phyloP scores from a whole-genome alignment of 30 jellyfish, hydroid and myxozoan species.

The Aurelia sp. region DNA sequence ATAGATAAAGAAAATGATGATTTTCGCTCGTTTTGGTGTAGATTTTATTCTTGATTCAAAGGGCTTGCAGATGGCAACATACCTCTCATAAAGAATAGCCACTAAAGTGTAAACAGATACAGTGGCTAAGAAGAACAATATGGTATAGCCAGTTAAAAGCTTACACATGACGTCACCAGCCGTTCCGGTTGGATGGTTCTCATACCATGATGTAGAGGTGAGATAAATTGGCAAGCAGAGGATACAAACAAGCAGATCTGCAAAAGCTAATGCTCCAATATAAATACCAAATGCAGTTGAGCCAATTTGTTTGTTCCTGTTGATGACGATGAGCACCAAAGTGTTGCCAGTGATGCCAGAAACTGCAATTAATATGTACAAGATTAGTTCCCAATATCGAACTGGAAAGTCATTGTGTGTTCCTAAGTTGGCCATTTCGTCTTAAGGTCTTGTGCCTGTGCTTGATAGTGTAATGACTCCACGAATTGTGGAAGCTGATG shows the following conservation, averaged over 20 bases:
- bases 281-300: constrained; percentile 66
- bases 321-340: constrained; percentile 47
- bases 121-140: constrained; percentile 76
- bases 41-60: constrained; percentile 52
- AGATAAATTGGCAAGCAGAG: constrained; percentile 62
- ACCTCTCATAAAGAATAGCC: constrained; percentile 70
- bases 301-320: constrained; percentile 35
- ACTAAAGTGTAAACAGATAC: constrained; percentile 74
- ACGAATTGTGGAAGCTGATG: too few relatives aligned
- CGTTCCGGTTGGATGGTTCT: constrained; percentile 67
- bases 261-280: constrained; percentile 62
- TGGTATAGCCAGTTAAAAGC: constrained; percentile 62
- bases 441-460: too few relatives aligned
- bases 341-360: constrained; percentile 62
- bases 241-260: constrained; percentile 64
- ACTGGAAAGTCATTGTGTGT: constrained; percentile 70
- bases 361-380: constrained; percentile 44
- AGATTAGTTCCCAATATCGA: constrained; percentile 57
- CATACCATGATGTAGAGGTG: constrained; percentile 65
- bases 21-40: constrained; percentile 46
- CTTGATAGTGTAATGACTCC: too few relatives aligned
- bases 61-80: constrained; percentile 71
- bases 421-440: constrained; percentile 31
- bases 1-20: constrained; percentile 36
- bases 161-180: constrained; percentile 77